A percentile compares a stretch with the other conserved stretches of the same genome.
These are phyloP conservation scores for Vesta saturnalis DNA, from an alignment of 2,888 invertebrate genomes.

Conservation along the genomic window DNA sequence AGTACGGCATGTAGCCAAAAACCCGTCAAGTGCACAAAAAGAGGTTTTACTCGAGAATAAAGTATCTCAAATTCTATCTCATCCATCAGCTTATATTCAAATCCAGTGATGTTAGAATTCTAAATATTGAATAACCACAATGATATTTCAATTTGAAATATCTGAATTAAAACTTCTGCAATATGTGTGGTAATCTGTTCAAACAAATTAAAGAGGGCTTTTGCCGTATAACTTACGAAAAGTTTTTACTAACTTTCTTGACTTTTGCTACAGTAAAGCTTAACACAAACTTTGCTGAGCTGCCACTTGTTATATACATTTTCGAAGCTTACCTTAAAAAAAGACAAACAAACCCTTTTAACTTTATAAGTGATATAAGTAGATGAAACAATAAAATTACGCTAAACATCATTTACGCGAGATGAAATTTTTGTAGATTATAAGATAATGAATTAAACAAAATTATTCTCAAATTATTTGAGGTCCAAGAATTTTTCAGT, in stretches of 20 bases:
- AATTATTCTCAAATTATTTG: background rate
- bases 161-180: slow-evolving; percentile 14
- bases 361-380: too few species aligned
- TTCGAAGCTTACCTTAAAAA: slow-evolving; percentile 42
- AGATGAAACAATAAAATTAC: too few species aligned
- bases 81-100: slow-evolving; percentile 24
- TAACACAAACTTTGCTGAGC: slow-evolving; percentile 39
- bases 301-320: slow-evolving; percentile 43
- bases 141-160: slow-evolving; percentile 9
- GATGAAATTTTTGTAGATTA: too few species aligned
- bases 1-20: slow-evolving; percentile 34
- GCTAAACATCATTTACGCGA: background rate
- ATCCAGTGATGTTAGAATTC: slow-evolving; percentile 17
- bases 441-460: background rate
- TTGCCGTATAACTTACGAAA: slow-evolving; percentile 31
- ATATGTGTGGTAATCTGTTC: slow-evolving; percentile 33
- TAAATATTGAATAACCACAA: slow-evolving; percentile 20
- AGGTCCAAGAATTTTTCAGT: background rate
- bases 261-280: slow-evolving; percentile 40
- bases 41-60: slow-evolving; percentile 32
- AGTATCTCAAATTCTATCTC: slow-evolving; percentile 32
- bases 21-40: slow-evolving; percentile 35
- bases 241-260: slow-evolving; percentile 32
- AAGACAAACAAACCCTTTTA: slow-evolving; percentile 44
- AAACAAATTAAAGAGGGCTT: slow-evolving; percentile 36